A percentile compares a stretch with the other conserved stretches of the same genome.
Evolutionary conservation across 2,797 vertebrate species (phyloP).

Genomic region (Pantherophis alleghaniensis): DNA sequence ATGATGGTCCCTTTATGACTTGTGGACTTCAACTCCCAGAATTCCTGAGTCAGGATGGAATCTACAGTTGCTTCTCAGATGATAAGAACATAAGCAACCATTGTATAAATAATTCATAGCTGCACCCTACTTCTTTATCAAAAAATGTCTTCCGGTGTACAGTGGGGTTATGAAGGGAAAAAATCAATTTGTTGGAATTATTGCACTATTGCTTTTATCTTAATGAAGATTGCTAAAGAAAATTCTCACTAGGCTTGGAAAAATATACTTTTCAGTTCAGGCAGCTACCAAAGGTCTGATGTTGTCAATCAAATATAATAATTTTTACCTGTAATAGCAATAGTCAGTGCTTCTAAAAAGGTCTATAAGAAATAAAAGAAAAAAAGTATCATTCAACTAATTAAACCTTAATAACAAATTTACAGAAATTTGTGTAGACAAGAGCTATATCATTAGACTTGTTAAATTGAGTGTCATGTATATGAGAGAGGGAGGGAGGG

Average conservation of each 20-base stretch:
- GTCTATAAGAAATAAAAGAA: slow-evolving; percentile 79
- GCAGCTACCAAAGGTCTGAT: background rate
- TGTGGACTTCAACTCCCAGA: background rate
- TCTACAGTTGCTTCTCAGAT: background rate
- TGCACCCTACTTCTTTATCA: background rate
- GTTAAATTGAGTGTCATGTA: background rate
- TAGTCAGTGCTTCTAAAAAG: slow-evolving; percentile 84
- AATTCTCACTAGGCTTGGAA: background rate
- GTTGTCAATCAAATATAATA: background rate
- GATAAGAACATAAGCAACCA: background rate
- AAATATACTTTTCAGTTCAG: background rate
- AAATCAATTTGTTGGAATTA: background rate
- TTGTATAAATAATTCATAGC: background rate
- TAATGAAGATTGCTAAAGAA: background rate
- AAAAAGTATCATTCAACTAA: background rate
- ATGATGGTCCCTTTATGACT: background rate
- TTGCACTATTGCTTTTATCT: background rate
- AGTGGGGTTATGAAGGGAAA: background rate
- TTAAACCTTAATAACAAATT: background rate
- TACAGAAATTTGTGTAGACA: background rate
- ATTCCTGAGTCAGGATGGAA: background rate
- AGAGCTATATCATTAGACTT: background rate
- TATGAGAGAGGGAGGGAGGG: background rate
- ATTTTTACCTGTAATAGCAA: slow-evolving; percentile 83
- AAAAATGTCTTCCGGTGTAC: background rate